These are phyloP conservation scores for Eupithecia subumbrata DNA, from an alignment of 2,888 invertebrate genomes.

Conservation along the genomic window DNA sequence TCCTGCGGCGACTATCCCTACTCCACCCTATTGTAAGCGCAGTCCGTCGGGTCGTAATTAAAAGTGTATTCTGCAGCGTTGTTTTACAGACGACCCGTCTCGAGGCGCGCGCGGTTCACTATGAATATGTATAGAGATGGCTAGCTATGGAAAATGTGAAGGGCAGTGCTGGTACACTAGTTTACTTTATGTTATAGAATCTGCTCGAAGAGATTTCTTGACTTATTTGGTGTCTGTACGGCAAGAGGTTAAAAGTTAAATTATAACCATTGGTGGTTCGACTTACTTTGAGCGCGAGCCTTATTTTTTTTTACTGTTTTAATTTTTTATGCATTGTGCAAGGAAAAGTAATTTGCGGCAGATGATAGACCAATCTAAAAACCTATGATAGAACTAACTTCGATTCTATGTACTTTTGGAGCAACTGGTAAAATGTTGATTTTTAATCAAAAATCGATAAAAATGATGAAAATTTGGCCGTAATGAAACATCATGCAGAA, in stretches of 20 bases:
- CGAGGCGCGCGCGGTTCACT: conserved; percentile 58
- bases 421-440: not conserved
- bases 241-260: not conserved
- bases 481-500: not conserved
- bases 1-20: not conserved
- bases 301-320: not conserved
- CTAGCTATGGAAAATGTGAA: conserved; percentile 52
- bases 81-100: conserved; percentile 64
- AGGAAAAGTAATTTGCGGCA: not conserved
- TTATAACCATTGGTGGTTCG: not conserved
- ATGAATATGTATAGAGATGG: conserved; percentile 55
- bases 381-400: not conserved
- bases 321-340: not conserved
- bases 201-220: not conserved
- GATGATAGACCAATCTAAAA: not conserved
- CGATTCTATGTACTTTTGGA: not conserved
- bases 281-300: not conserved
- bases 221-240: not conserved
- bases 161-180: conserved; percentile 51
- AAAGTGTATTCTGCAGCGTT: conserved; percentile 68
- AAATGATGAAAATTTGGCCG: not conserved
- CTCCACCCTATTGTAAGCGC: conserved; percentile 56
- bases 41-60: conserved; percentile 66
- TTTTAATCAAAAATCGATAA: not conserved
- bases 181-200: conserved; percentile 5